Evolutionary conservation across 2,113 vertebrate species (phyloP).

Genomic region (Psettodes erumei): DNA sequence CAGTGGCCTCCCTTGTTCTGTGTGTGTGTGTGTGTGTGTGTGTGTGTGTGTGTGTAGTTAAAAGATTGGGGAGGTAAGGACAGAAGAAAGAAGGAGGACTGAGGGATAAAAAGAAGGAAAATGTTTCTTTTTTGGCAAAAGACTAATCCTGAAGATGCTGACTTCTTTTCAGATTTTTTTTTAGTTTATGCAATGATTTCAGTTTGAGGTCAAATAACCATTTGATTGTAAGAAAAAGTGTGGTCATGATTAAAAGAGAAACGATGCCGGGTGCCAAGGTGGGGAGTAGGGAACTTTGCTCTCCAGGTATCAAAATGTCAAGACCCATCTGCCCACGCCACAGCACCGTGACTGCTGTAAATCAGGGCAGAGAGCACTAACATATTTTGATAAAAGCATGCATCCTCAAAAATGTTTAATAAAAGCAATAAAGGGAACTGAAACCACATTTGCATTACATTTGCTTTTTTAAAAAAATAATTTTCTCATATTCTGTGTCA

Average conservation of each 20-base stretch:
- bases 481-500: slow-evolving; percentile 11
- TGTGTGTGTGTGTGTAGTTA: not conserved
- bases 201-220: not conserved
- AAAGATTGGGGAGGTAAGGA: not conserved
- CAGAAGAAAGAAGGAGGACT: not conserved
- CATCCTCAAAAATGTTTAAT: too few relatives aligned
- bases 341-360: too few relatives aligned
- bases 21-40: too few relatives aligned
- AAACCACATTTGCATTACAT: slow-evolving; percentile 37
- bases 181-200: too few relatives aligned
- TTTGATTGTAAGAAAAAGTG: not conserved
- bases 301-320: not conserved
- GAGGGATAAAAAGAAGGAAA: not conserved
- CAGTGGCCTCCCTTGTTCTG: not conserved
- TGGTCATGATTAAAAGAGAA: not conserved
- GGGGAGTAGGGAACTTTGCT: not conserved
- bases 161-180: too few relatives aligned
- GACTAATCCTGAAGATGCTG: not conserved
- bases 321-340: not conserved
- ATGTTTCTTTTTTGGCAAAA: not conserved
- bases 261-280: not conserved
- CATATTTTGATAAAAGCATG: slow-evolving; percentile 23
- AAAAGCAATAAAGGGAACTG: slow-evolving; percentile 20
- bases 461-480: slow-evolving; percentile 22
- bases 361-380: too few relatives aligned